Conservation (phyloP, 2,113 vertebrate species). For the Phoenicopterus ruber region DNA sequence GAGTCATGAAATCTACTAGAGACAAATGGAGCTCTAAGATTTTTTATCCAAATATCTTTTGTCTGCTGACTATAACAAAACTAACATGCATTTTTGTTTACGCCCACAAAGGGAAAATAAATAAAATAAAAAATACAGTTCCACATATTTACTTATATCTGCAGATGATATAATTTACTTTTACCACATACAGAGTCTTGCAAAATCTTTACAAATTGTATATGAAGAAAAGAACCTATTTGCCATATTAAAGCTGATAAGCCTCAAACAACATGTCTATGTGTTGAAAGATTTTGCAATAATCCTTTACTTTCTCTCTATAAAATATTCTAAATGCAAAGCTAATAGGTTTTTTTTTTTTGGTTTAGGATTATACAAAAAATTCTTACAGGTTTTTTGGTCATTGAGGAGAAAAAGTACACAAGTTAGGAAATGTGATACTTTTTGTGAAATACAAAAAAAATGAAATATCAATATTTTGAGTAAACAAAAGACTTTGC, state of each 20-base stretch:
- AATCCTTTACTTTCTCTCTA: conserved; percentile 12
- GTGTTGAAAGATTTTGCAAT: neutral
- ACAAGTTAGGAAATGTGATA: neutral
- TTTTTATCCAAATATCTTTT: neutral
- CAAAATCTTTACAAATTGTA: conserved; percentile 9
- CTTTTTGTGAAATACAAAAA: neutral
- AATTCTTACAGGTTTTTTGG: neutral
- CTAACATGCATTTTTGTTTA: neutral
- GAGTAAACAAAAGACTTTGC: neutral
- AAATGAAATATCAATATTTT: neutral
- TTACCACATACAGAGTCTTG: neutral
- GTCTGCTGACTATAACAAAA: neutral
- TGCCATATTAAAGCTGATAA: conserved; percentile 14
- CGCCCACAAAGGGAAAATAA: neutral
- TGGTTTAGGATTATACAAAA: neutral
- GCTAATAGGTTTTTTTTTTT: neutral
- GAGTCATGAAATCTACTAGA: neutral
- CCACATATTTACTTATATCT: neutral
- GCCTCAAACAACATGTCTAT: neutral
- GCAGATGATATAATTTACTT: neutral
- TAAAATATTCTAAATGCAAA: neutral
- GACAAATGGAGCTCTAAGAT: neutral
- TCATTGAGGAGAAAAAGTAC: neutral
- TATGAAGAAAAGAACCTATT: neutral
- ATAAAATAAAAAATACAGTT: neutral